A percentile compares a stretch with the other conserved stretches of the same genome.
Conservation (phyloP, 2,888 invertebrate genomes). For the Microchrysa polita region DNA sequence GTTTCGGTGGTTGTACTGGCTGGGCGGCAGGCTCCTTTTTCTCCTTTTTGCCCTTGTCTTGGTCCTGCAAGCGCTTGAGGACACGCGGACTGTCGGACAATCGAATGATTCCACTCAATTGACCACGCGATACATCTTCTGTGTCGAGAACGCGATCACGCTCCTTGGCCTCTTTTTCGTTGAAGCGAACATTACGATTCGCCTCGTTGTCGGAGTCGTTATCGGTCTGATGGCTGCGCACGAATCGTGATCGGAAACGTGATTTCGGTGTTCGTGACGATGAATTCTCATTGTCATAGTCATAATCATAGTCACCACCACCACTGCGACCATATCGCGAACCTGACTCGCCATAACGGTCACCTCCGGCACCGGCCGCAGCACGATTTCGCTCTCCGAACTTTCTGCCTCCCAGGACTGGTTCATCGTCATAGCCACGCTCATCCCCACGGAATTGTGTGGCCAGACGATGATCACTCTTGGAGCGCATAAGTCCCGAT, state of each 20-base stretch:
- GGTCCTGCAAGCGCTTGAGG: slow-evolving; percentile 87
- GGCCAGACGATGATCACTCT: slow-evolving; percentile 91
- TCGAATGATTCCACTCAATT: slow-evolving; percentile 88
- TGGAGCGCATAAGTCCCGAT: slow-evolving; percentile 87
- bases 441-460: slow-evolving; percentile 89
- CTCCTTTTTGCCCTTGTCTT: slow-evolving; percentile 79
- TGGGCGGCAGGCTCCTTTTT: slow-evolving; percentile 74
- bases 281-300: slow-evolving; percentile 71
- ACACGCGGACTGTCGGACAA: slow-evolving; percentile 88
- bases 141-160: slow-evolving; percentile 84
- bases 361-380: slow-evolving; percentile 60
- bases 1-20: slow-evolving; percentile 67
- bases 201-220: slow-evolving; percentile 82
- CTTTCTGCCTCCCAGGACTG: slow-evolving; percentile 77
- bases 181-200: slow-evolving; percentile 73
- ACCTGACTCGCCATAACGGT: slow-evolving; percentile 62
- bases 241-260: slow-evolving; percentile 77
- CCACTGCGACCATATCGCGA: slow-evolving; percentile 64
- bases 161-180: slow-evolving; percentile 71
- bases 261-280: slow-evolving; percentile 70
- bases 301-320: slow-evolving; percentile 72
- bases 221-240: slow-evolving; percentile 74
- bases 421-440: slow-evolving; percentile 74
- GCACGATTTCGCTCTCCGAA: slow-evolving; percentile 75
- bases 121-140: slow-evolving; percentile 86